Base-by-base conservation (phyloP, 37 sponge, comb jelly and placozoan species). In the Theonella swinhoei region DNA sequence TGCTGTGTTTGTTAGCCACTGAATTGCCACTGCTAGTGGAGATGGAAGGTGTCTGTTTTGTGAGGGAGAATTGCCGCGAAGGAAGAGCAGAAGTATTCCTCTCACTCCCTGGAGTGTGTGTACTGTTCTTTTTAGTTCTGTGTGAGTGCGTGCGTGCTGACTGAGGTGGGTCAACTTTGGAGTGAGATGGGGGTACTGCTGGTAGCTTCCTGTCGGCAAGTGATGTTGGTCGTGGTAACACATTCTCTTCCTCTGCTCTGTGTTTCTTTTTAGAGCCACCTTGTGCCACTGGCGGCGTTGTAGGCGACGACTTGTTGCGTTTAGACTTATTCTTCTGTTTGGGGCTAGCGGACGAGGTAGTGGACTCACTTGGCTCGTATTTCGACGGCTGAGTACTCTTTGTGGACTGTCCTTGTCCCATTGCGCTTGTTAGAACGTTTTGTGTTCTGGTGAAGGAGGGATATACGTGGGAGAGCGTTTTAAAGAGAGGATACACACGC, bases 51-150 rank as follows among this genome's bases (percentile, higher is more conserved):
- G 59, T 14, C 60, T 84, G 84, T 23, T 65, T 62, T 1, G 77
- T 58, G 20, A 85, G 70, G 0, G 85, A 85, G 42, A 78, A 71
- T 54, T 83, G 84, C 32, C 84, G 62, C 14, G 76, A 41, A 31
- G 84, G 84, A 2, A 66, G 75, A 28, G 34, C 66, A 4, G 72
- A 43, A 23, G 42, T 42, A 47, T 47, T 47, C 11, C 54, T 47
- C 54, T 47, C 14, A 17, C 54, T 47, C 11, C 14, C 39, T 23
- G 33, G 42, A 25, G 2, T 7, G 28, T 25, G 28, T 29, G 64
- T 7, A 7, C 28, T 64, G 7, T 64, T 25, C 64, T 29, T 5
- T 25, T 3, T 2, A 4, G 3, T 64, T 29, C 64, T 64, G 3
- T 25, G 64, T 25, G 28, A 29, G 3, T 64, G 64, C 35, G 38